Conservation (phyloP, 2,797 vertebrate species). For the Fundulus diaphanus region DNA sequence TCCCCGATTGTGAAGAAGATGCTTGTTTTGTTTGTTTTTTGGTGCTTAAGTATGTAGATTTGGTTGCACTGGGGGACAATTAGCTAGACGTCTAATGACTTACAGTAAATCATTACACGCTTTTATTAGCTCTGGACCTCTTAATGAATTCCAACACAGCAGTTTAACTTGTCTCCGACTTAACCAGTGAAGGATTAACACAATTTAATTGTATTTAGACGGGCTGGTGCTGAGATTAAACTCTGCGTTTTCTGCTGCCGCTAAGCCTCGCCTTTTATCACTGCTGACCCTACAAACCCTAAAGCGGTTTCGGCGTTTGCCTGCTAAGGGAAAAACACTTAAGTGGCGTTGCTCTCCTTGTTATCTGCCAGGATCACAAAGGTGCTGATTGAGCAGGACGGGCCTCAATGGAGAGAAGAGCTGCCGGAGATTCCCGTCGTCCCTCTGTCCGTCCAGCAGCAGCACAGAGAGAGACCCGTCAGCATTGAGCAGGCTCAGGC, state of each 20-base stretch:
- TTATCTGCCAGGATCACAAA: slow-evolving; percentile 87
- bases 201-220: neutral
- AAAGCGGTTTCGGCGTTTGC: neutral
- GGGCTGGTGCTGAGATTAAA: neutral
- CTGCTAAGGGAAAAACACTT: neutral
- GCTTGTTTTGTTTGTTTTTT: too few species aligned
- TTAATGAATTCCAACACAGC: neutral
- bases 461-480: slow-evolving; percentile 75
- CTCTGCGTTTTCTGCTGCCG: neutral
- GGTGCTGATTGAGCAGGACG: slow-evolving; percentile 91
- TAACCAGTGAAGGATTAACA: neutral
- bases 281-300: neutral
- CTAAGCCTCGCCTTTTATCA: neutral
- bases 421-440: slow-evolving; percentile 90
- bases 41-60: neutral
- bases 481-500: slow-evolving; percentile 73
- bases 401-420: slow-evolving; percentile 90
- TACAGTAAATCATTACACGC: neutral
- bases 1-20: too few species aligned
- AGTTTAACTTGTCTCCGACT: neutral
- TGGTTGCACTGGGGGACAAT: neutral
- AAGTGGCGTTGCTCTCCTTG: neutral
- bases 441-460: slow-evolving; percentile 84
- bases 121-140: neutral
- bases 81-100: neutral